Conservation (phyloP, 2,888 invertebrate species). For the Microplitis manilae region DNA sequence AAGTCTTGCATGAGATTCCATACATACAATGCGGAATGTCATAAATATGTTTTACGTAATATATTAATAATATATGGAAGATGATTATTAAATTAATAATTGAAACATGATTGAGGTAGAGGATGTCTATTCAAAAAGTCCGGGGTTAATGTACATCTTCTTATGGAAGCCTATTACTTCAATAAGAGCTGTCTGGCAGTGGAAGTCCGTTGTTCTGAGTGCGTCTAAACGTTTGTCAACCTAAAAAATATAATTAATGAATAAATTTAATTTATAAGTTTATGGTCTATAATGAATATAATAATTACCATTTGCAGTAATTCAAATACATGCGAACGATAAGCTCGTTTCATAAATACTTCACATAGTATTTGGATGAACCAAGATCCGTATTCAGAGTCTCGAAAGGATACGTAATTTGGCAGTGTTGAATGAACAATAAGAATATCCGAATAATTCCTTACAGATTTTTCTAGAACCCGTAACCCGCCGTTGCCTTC, state of each 20-base stretch:
- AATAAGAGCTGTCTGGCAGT: constrained; percentile 61
- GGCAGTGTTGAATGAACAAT: constrained; percentile 73
- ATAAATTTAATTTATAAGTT: too few species aligned
- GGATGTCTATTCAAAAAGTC: constrained; percentile 56
- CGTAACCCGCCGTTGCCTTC: neutral
- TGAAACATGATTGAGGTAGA: neutral
- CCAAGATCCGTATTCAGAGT: constrained; percentile 75
- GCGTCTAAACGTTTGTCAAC: neutral
- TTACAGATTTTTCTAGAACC: constrained; percentile 14
- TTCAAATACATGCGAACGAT: constrained; percentile 58
- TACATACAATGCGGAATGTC: neutral
- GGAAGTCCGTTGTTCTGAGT: neutral
- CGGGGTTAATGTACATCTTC: constrained; percentile 66
- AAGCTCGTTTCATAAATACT: constrained; percentile 70
- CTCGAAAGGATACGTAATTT: constrained; percentile 75
- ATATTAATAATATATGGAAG: neutral
- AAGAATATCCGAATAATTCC: constrained; percentile 74
- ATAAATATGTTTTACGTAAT: neutral
- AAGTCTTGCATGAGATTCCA: neutral
- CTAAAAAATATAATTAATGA: neutral
- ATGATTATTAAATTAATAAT: neutral
- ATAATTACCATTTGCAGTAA: constrained; percentile 61
- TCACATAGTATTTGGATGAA: constrained; percentile 75
- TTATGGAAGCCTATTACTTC: constrained; percentile 62
- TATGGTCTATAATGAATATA: neutral